Conservation (phyloP, 2,797 vertebrate genomes). For the Enteromius fasciolatus region DNA sequence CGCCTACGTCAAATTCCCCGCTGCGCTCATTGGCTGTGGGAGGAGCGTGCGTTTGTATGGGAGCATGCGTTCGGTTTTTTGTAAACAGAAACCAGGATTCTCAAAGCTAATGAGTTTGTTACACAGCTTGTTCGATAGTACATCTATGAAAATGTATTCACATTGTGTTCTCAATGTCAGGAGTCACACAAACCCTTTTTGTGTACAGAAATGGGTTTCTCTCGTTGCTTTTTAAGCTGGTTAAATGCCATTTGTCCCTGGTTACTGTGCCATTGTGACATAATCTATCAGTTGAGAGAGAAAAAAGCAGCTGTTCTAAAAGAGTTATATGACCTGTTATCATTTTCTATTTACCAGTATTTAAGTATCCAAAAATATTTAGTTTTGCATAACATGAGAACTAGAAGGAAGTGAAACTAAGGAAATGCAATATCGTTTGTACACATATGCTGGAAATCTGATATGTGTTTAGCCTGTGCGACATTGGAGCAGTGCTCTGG, state of each 20-base stretch:
- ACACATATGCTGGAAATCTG: slow-evolving; percentile 5
- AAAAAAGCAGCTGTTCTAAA: neutral
- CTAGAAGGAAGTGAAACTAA: neutral
- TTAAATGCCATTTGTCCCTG: neutral
- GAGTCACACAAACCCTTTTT: neutral
- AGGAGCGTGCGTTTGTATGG: neutral
- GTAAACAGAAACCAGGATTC: slow-evolving; percentile 9
- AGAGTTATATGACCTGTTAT: neutral
- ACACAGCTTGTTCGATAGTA: neutral
- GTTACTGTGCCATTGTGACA: neutral
- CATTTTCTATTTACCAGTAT: neutral
- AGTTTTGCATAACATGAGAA: neutral
- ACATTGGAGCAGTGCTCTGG: neutral
- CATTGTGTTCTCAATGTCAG: neutral
- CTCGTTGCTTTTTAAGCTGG: neutral
- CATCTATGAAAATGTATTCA: neutral
- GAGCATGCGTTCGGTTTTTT: slow-evolving; percentile 12
- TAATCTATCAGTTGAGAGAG: neutral
- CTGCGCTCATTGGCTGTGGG: slow-evolving; percentile 43
- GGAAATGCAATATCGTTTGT: neutral
- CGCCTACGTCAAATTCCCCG: slow-evolving; percentile 44
- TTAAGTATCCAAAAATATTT: neutral
- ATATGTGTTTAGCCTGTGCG: neutral
- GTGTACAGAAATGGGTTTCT: neutral
- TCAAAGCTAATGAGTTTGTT: neutral